Conservation (phyloP, 1,140 invertebrate species). For the Nebria ingens region DNA sequence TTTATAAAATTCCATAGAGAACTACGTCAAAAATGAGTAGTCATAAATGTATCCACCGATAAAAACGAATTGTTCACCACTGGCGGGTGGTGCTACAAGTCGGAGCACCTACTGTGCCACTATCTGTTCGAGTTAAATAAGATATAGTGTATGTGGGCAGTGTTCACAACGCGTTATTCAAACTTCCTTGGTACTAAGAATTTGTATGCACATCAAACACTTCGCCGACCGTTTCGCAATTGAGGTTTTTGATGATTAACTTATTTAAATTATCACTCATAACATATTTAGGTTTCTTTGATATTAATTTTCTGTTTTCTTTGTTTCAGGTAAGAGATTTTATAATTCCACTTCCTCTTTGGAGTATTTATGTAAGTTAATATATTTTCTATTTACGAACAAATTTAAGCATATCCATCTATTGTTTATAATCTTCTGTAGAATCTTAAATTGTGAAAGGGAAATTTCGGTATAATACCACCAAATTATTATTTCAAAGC, state of each 20-base stretch:
- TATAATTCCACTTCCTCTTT: not conserved
- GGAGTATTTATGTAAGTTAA: not conserved
- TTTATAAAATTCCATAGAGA: no score
- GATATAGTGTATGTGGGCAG: slow-evolving; percentile 5
- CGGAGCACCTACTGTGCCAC: not conserved
- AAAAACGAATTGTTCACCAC: not conserved
- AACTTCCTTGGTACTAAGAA: no score
- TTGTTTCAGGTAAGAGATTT: not conserved
- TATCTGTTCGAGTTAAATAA: slow-evolving; percentile 1
- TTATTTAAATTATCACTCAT: no score
- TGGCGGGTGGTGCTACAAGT: not conserved
- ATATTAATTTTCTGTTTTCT: not conserved
- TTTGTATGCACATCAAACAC: not conserved
- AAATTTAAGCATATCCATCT: no score
- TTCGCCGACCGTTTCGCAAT: no score
- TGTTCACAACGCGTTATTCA: not conserved
- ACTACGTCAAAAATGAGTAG: not conserved
- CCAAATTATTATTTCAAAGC: no score
- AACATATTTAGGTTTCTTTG: not conserved
- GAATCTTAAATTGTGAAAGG: no score
- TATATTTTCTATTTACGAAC: not conserved
- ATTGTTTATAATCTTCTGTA: no score
- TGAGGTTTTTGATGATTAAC: no score
- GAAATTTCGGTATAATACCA: no score
- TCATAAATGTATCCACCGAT: no score